Conservation (phyloP, 2,797 vertebrate genomes). For the Crocidura indochinensis region DNA sequence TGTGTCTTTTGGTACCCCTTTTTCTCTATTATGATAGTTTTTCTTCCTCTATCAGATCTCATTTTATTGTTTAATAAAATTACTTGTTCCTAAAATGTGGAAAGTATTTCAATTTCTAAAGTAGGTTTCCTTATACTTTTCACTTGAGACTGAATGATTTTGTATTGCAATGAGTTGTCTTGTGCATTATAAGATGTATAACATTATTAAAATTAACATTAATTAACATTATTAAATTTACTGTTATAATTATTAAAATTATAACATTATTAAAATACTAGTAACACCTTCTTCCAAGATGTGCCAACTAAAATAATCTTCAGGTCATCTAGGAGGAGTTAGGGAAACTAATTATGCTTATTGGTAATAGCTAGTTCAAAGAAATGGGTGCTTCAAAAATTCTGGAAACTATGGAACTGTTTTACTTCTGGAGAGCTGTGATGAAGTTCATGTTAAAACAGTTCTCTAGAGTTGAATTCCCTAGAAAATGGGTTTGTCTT, state of each 20-base stretch:
- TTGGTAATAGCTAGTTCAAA: constrained; percentile 2
- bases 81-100: background rate
- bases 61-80: background rate
- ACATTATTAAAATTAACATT: background rate
- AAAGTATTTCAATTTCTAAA: background rate
- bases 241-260: too few relatives aligned
- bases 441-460: background rate
- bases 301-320: background rate
- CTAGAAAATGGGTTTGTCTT: background rate
- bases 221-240: too few relatives aligned
- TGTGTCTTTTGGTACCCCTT: background rate
- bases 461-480: background rate
- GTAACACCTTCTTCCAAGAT: background rate
- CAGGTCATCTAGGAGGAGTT: background rate
- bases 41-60: constrained; percentile 1
- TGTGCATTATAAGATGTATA: background rate
- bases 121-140: background rate
- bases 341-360: background rate
- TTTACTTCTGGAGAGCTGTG: background rate
- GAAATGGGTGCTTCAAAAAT: background rate
- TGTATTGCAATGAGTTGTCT: background rate
- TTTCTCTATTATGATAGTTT: background rate
- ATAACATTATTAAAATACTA: background rate
- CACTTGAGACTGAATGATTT: background rate
- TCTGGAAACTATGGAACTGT: background rate